A percentile compares a stretch with the other conserved stretches of the same genome.
Conservation (phyloP, 2,113 vertebrate genomes). For the Nematolebias whitei region DNA sequence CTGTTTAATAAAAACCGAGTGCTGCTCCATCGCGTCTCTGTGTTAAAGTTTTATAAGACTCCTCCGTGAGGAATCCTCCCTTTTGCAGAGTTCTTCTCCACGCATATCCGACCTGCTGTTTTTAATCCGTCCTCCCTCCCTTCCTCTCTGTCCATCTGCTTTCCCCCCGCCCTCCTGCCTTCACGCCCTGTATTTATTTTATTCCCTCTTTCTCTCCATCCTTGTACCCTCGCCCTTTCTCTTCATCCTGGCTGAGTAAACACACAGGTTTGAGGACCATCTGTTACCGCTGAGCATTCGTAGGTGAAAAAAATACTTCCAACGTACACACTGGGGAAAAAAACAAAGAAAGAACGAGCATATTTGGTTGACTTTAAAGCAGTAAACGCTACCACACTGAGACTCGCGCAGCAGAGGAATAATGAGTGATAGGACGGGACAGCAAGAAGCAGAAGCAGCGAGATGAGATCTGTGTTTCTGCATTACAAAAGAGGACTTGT, state of each 20-base stretch:
- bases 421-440: constrained; percentile 59
- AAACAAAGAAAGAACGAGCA: background rate
- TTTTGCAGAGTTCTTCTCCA: constrained; percentile 1
- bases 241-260: constrained; percentile 64
- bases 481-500: constrained; percentile 17
- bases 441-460: constrained; percentile 33
- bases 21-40: background rate
- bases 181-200: constrained; percentile 50
- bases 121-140: background rate
- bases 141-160: constrained; percentile 53
- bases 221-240: constrained; percentile 43
- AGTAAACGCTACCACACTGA: background rate
- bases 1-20: constrained; percentile 24
- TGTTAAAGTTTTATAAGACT: constrained; percentile 57
- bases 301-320: constrained; percentile 40
- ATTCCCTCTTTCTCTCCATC: constrained; percentile 20
- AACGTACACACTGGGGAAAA: constrained; percentile 4
- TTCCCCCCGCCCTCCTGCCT: constrained; percentile 17
- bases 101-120: background rate
- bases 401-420: constrained; percentile 24
- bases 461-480: constrained; percentile 17
- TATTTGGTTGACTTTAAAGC: background rate
- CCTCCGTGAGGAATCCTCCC: constrained; percentile 5
- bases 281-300: constrained; percentile 65
- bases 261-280: constrained; percentile 73